Evolutionary conservation across 2,113 vertebrate species (phyloP), one percentile per base, ranked within the genome.

Genomic region (Cyprinodon variegatus): DNA sequence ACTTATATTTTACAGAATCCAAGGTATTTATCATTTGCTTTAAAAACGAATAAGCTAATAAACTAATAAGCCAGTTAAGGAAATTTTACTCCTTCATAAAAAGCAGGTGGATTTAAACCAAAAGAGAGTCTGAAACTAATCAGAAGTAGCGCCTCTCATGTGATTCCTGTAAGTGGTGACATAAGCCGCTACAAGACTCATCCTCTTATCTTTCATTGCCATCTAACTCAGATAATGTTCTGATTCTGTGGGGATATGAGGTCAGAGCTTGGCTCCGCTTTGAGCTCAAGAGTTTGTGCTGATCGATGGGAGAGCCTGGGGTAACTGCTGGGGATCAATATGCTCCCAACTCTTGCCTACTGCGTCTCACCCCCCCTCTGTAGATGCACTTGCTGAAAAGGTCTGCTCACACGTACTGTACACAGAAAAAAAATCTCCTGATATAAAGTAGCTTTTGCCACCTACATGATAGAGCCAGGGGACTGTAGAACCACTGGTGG

Each of bases 241-340:
- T 3, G 48, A 20, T 68, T 76, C 81, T 64, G 4, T 0, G 22
- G 75, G 67, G 65, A 63, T 36, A 20, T 74, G 50, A 81, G 75
- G 70, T 69, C 37, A 74, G 65, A 78, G 69, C 66, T 63, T 50
- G 5, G 75, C 61, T 81, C 79, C 66, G 81, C 46, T 48, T 67
- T 37, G 2, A 15, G 69, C 60, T 59, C 29, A 45, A 79, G 70
- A 20, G 79, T 76, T 80, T 63, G 53, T 38, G 10, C 53, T 61
- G 75, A 90, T 88, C 75, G 60, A 87, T 86, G 62, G 53, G 37
- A 46, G 71, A 87, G 72, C 69, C 53, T 0, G 64, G 48, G 78
- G 78, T 48, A 83, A 86, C 65, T 40, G 66, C 68, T 60, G 4
- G 29, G 20, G 67, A 86, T 89, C 87, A 17, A 83, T 90, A 73